Evolutionary conservation across 2,113 vertebrate species (phyloP).

Genomic region (Neotoma lepida): DNA sequence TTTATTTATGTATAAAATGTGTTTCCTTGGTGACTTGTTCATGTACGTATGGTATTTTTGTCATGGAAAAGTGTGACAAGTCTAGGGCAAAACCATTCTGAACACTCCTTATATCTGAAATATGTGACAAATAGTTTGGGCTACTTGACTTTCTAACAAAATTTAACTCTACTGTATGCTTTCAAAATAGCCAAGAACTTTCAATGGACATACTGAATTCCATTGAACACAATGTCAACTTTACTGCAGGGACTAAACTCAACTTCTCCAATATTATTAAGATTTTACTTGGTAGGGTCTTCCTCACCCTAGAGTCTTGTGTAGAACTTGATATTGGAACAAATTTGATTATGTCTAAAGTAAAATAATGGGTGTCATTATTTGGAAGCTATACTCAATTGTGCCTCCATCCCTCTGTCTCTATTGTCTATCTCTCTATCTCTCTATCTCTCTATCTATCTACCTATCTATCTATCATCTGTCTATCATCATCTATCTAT

Average conservation of each 20-base stretch:
- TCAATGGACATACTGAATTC: background rate
- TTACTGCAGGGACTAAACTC: background rate
- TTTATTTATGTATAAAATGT: background rate
- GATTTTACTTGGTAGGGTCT: background rate
- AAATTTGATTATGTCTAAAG: background rate
- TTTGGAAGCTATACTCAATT: background rate
- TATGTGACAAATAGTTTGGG: background rate
- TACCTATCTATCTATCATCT: too few relatives aligned
- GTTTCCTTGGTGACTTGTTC: constrained; percentile 4
- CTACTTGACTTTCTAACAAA: background rate
- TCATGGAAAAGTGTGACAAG: background rate
- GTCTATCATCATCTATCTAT: background rate
- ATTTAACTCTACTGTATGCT: background rate
- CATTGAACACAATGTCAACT: background rate
- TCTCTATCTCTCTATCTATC: background rate
- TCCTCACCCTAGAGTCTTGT: background rate
- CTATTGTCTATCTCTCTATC: background rate
- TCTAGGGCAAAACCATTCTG: background rate
- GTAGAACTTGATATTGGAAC: background rate
- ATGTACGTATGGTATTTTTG: background rate
- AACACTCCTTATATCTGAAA: background rate
- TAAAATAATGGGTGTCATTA: background rate
- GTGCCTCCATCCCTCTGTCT: background rate
- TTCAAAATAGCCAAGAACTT: background rate
- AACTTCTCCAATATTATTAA: background rate